Conservation (phyloP, 2,797 vertebrate species). For the Rousettus madagascariensis region DNA sequence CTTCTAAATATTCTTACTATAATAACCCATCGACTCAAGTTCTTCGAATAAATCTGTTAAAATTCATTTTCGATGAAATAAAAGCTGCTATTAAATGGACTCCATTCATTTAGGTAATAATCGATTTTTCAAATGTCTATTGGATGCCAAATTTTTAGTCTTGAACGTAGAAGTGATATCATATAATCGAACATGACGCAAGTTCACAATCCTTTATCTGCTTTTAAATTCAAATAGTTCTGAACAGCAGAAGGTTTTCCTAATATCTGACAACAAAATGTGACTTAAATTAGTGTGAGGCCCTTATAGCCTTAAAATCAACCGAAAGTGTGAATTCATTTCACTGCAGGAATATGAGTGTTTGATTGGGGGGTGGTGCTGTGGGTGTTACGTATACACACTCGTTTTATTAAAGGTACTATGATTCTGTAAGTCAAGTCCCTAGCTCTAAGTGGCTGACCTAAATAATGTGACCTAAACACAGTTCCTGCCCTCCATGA, state of each 20-base stretch:
- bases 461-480: background rate
- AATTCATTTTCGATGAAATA: slow-evolving; percentile 29
- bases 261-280: background rate
- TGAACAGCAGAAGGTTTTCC: background rate
- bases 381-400: background rate
- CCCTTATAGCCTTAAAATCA: background rate
- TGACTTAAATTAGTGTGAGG: background rate
- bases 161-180: background rate
- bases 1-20: background rate
- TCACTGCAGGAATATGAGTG: background rate
- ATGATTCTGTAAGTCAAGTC: background rate
- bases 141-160: background rate
- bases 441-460: background rate
- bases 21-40: background rate
- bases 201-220: background rate
- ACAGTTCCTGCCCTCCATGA: background rate
- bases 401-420: background rate
- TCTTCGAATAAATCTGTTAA: background rate
- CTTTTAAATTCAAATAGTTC: background rate
- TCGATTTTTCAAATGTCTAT: background rate
- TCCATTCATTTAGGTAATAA: background rate
- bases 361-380: too few relatives aligned
- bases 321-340: background rate
- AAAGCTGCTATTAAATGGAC: slow-evolving; percentile 1
- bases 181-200: background rate